These are phyloP conservation scores for Rhynchotus rufescens DNA, from an alignment of 2,797 vertebrate genomes.

Conservation along the genomic window DNA sequence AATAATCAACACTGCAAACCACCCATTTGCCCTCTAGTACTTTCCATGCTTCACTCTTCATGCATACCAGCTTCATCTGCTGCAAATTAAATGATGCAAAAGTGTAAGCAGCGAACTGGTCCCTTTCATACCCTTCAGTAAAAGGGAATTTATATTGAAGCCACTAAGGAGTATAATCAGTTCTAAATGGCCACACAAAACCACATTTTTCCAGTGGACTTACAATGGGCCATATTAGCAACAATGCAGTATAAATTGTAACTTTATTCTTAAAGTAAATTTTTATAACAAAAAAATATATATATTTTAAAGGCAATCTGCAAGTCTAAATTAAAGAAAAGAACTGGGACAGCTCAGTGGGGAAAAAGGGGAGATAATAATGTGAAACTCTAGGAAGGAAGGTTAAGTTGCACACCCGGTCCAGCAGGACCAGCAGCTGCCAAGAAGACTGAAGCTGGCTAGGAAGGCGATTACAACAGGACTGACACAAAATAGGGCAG, in stretches of 20 bases:
- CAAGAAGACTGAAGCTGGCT: not conserved
- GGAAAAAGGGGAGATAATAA: not conserved
- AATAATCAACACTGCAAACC: conserved; percentile 63
- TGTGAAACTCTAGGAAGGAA: not conserved
- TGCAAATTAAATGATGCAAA: conserved; percentile 57
- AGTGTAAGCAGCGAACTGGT: conserved; percentile 28
- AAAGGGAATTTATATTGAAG: conserved; percentile 35
- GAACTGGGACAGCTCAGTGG: not conserved
- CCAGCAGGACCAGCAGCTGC: not conserved
- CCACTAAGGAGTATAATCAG: conserved; percentile 20
- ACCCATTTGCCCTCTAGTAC: conserved; percentile 38
- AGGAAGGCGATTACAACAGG: conserved; percentile 14
- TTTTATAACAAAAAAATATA: not conserved
- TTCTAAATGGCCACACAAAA: conserved; percentile 16
- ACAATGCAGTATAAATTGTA: not conserved
- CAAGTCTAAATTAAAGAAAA: not conserved
- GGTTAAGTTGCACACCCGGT: not conserved
- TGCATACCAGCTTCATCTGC: conserved; percentile 44
- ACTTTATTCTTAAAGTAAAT: not conserved
- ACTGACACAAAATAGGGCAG: not conserved
- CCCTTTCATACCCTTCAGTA: conserved; percentile 41
- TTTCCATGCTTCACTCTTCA: conserved; percentile 31
- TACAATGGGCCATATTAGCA: not conserved
- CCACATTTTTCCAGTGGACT: conserved; percentile 5
- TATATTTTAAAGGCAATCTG: not conserved